These are phyloP conservation scores for Andrena flavipes DNA, from an alignment of 2,888 invertebrate species.

Conservation along the genomic window DNA sequence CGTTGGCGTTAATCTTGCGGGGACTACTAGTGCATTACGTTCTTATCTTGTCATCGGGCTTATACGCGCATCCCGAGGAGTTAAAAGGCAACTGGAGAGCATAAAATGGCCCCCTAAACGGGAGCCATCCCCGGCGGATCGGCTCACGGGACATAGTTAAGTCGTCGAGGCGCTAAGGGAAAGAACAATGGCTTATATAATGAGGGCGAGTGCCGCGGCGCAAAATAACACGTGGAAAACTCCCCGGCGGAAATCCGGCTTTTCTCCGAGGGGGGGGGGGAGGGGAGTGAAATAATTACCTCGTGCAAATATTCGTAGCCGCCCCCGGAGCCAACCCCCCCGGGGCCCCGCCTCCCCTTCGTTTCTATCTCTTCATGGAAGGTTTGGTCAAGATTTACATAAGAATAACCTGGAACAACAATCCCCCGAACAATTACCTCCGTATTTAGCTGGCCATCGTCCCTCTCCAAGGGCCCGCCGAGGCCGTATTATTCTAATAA, in stretches of 20 bases:
- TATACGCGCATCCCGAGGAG: slow-evolving; percentile 1
- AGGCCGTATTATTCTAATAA: slow-evolving; percentile 81
- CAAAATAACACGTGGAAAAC: slow-evolving; percentile 76
- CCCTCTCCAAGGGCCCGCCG: slow-evolving; percentile 67
- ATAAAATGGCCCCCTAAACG: slow-evolving; percentile 42
- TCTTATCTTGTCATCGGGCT: slow-evolving; percentile 27
- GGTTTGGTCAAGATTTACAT: slow-evolving; percentile 83
- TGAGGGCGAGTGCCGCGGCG: slow-evolving; percentile 67
- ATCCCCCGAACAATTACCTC: slow-evolving; percentile 82
- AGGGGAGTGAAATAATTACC: slow-evolving; percentile 83
- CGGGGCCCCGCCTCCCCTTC: not conserved
- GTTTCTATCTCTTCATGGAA: slow-evolving; percentile 44
- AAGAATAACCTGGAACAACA: slow-evolving; percentile 83
- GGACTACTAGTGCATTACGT: not conserved
- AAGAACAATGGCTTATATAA: slow-evolving; percentile 78
- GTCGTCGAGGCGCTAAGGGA: slow-evolving; percentile 66
- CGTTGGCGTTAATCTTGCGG: slow-evolving; percentile 7
- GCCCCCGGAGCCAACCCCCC: slow-evolving; percentile 61
- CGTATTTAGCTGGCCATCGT: slow-evolving; percentile 76
- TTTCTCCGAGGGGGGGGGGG: slow-evolving; percentile 66
- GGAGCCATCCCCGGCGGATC: slow-evolving; percentile 24
- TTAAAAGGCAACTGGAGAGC: slow-evolving; percentile 33
- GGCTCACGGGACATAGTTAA: slow-evolving; percentile 62
- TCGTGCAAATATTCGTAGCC: slow-evolving; percentile 80
- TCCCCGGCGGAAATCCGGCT: slow-evolving; percentile 75